phyloP scores from a whole-genome alignment of 1,140 invertebrate genomes.

The Grapholita molesta region DNA sequence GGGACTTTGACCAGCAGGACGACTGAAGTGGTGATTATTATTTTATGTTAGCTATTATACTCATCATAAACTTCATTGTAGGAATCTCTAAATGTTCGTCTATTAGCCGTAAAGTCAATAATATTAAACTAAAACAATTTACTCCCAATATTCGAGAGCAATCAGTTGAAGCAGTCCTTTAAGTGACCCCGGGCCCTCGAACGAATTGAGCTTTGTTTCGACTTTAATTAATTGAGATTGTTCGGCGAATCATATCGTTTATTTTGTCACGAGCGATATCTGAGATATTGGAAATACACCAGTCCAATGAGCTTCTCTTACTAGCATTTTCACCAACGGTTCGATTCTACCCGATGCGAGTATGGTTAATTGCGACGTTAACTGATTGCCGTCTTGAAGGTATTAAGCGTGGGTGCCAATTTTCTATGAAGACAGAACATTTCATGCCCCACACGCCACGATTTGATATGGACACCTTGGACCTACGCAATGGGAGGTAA shows the following conservation, averaged over 20 bases:
- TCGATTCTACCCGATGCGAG: too few relatives aligned
- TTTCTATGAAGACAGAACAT: too few relatives aligned
- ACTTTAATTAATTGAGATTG: conserved; percentile 16
- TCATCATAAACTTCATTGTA: not conserved
- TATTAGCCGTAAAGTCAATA: not conserved
- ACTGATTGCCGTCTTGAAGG: too few relatives aligned
- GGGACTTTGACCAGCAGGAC: too few relatives aligned
- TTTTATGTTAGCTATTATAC: not conserved
- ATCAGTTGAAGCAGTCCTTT: not conserved
- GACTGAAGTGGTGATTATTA: too few relatives aligned
- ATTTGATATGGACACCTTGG: too few relatives aligned
- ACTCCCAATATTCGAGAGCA: conserved; percentile 2
- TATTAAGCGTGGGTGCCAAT: too few relatives aligned
- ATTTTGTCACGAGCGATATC: not conserved
- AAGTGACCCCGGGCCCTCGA: conserved; percentile 3
- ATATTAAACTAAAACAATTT: conserved; percentile 7
- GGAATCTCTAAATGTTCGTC: not conserved
- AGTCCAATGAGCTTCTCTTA: not conserved
- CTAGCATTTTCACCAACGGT: not conserved
- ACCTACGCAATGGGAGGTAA: too few relatives aligned
- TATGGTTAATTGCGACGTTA: not conserved
- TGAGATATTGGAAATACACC: not conserved
- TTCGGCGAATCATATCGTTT: conserved; percentile 1
- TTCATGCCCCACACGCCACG: too few relatives aligned
- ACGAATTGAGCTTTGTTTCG: not conserved